phyloP scores from a whole-genome alignment of 2,888 invertebrate species.

The Lepidocyrtoides sp. region DNA sequence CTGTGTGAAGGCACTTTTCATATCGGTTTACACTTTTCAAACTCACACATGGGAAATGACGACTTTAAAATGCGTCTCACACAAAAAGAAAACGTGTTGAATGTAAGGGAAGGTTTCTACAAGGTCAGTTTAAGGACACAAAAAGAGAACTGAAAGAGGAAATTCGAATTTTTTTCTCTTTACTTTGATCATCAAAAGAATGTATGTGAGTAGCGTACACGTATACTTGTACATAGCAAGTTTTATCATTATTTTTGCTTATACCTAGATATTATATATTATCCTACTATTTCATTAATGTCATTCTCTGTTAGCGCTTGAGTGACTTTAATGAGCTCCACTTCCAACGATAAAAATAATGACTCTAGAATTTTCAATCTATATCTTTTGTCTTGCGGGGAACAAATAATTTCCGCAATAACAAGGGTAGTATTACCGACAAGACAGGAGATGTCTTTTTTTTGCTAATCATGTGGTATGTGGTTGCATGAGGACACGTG shows the following conservation, averaged over 20 bases:
- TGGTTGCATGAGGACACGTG: too few species aligned
- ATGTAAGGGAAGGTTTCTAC: not conserved
- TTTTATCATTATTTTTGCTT: too few species aligned
- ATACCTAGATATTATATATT: not conserved
- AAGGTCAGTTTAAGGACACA: not conserved
- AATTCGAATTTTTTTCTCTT: not conserved
- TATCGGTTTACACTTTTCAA: not conserved
- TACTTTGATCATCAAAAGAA: too few species aligned
- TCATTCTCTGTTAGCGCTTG: constrained; percentile 24
- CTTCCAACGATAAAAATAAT: constrained; percentile 29
- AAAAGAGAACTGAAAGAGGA: not conserved
- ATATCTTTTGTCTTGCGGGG: not conserved
- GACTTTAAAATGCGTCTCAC: not conserved
- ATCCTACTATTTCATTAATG: not conserved
- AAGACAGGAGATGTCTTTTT: not conserved
- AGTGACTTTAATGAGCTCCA: constrained; percentile 59
- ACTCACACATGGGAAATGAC: not conserved
- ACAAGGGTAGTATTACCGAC: not conserved
- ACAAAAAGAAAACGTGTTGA: not conserved
- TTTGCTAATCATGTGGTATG: too few species aligned
- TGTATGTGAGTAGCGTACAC: too few species aligned
- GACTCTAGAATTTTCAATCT: constrained; percentile 29
- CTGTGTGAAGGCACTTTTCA: too few species aligned
- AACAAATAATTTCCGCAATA: not conserved
- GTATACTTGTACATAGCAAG: too few species aligned